These are phyloP conservation scores for Setipinna tenuifilis DNA, from an alignment of 2,797 vertebrate species.

Conservation along the genomic window DNA sequence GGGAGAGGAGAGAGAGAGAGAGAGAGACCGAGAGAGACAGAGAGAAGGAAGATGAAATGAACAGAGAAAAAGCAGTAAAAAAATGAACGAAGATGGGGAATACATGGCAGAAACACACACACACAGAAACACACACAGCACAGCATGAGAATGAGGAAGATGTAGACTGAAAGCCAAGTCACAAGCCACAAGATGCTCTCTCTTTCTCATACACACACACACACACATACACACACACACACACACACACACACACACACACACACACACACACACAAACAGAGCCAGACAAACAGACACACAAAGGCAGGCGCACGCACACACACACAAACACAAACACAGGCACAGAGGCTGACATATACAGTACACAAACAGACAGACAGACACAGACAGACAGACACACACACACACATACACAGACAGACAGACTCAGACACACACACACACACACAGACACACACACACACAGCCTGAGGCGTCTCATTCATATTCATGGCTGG, in stretches of 20 bases:
- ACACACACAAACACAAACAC: not conserved
- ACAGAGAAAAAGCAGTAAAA: not conserved
- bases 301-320: not conserved
- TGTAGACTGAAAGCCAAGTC: constrained; percentile 47
- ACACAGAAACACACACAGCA: not conserved
- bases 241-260: not conserved
- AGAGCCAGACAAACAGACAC: not conserved
- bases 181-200: not conserved
- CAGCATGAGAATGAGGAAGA: not conserved
- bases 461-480: not conserved
- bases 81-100: constrained; percentile 24
- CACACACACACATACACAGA: not conserved
- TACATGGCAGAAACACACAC: constrained; percentile 7
- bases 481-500: not conserved
- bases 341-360: not conserved
- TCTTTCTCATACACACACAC: not conserved
- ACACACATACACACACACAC: not conserved
- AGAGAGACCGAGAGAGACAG: constrained; percentile 17
- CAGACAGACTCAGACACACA: not conserved
- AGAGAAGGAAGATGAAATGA: not conserved
- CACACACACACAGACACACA: not conserved
- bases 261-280: not conserved
- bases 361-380: not conserved
- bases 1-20: not conserved
- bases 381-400: not conserved